Evolutionary conservation across 2,113 vertebrate species (phyloP), one percentile per base, ranked within the genome.

Genomic region (Nannospalax galili): DNA sequence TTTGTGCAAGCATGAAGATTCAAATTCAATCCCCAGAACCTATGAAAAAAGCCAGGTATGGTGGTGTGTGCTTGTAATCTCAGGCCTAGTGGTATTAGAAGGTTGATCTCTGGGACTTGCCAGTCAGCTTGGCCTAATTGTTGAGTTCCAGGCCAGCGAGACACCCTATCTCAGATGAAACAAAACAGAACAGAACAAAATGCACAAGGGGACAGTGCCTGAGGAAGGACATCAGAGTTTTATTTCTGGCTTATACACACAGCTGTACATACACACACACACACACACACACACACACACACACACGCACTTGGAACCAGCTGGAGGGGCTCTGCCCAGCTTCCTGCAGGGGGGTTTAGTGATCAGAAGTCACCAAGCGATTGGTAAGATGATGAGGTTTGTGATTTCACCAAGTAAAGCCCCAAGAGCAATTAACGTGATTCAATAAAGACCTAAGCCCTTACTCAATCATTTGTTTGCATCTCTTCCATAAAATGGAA

Each of bases 401-500:
- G 91, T 86, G 70, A 95, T 90, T 96, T 89, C 24, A 56, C 82
- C 88, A 91, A 95, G 84, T 77, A 94, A 96, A 95, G 78, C 79
- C 79, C 42, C 2, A 16, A 32, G 35, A 84, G 93, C 84, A 95
- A 92, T 97, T 95, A 96, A 74, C 92, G n/a, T 77, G 96, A 96
- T 95, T 95, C 92, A 96, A 84, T 91, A 91, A 84, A 95, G 77
- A 42, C 86, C 16, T 16, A 86, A 89, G 91, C 75, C 78, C 28
- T 85, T 22, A 62, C 30, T 67, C 67, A 79, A 58, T 62, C 86
- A 0, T 78, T 79, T 97, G 96, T 96, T 97, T 96, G 94, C 67
- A 75, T 96, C 92, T 89, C 85, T 88, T 95, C 89, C 42, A 81
- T 90, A 94, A 96, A 97, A 93, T 85, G 81, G 84, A 97, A 97